phyloP scores from a whole-genome alignment of 2,888 invertebrate genomes.

The Gandaritis pyraliata region DNA sequence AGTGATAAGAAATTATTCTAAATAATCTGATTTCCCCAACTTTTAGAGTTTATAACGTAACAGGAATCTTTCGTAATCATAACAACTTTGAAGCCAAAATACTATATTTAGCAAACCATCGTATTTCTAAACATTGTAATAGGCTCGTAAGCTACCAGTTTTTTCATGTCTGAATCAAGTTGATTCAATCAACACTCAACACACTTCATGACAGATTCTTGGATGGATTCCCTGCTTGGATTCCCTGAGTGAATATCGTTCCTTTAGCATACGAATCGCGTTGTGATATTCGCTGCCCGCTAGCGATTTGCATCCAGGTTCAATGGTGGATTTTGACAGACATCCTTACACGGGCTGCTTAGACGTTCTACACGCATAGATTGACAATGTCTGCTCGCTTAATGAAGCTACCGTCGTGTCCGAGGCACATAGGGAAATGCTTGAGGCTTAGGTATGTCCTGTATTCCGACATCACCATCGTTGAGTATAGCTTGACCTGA shows the following conservation, averaged over 20 bases:
- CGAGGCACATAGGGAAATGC: slow-evolving; percentile 49
- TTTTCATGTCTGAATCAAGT: too few relatives aligned
- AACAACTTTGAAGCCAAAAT: slow-evolving; percentile 1
- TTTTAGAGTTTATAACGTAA: not conserved
- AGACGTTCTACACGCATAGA: slow-evolving; percentile 61
- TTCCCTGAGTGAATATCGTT: too few relatives aligned
- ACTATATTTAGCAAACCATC: slow-evolving; percentile 21
- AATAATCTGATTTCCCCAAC: not conserved
- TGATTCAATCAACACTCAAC: too few relatives aligned
- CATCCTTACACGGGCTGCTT: slow-evolving; percentile 56
- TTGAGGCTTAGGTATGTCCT: slow-evolving; percentile 22
- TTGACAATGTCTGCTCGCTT: slow-evolving; percentile 68
- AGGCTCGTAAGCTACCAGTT: too few relatives aligned
- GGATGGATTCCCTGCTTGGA: too few relatives aligned
- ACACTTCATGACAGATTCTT: too few relatives aligned
- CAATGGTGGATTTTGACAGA: slow-evolving; percentile 65
- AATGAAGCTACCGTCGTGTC: slow-evolving; percentile 62
- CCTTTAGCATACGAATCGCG: too few relatives aligned
- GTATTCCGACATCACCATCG: slow-evolving; percentile 26
- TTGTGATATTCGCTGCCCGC: slow-evolving; percentile 41
- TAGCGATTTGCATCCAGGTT: slow-evolving; percentile 54
- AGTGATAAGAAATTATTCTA: slow-evolving; percentile 4
- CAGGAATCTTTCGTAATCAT: not conserved
- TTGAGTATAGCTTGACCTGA: slow-evolving; percentile 27
- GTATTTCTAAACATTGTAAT: slow-evolving; percentile 8